Evolutionary conservation across 2,888 invertebrate species (phyloP), one percentile per base, ranked within the genome.

Genomic region (Xanthia togata): DNA sequence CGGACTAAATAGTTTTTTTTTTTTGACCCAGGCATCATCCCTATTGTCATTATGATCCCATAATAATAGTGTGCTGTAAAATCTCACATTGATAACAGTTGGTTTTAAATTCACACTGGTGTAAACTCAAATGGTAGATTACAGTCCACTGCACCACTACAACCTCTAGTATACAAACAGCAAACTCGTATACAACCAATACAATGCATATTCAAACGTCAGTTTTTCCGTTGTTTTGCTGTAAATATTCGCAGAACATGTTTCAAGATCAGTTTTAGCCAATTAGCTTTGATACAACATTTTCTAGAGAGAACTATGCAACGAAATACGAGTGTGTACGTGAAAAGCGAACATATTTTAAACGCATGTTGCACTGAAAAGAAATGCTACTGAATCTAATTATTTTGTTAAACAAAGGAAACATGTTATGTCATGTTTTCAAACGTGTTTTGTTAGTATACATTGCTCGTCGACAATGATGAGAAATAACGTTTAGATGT

Each of bases 211-310:
- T 31, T 2, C 2, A 59, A 59, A 78, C 11, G n/a, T 62, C n/a
- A 38, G 53, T 20, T 59, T 26, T 82, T 23, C 60, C n/a, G 2
- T 41, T 14, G 14, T 64, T 41, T 59, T 53, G 20, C 9, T 26
- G 26, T 57, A 78, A 76, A 82, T n/a, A 35, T 74, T 81, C 11
- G 0, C 26, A 26, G 14, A 78, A 35, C 41, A 64, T 76, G 57
- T 82, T 76, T 50, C 23, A 53, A 64, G 57, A 59, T 44, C 26
- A 35, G 50, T 53, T 78, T 76, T 59, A 59, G 64, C 77, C 82
- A 78, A 78, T 78, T 78, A 78, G 82, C 77, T 82, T 78, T 78
- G 82, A 75, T 44, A 76, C 23, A 44, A 35, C 23, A 64, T 82
- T 78, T 78, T 64, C 35, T 26, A 35, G 44, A 64, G 23, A 70